Evolutionary conservation across 2,797 vertebrate genomes (phyloP), one percentile per base, ranked within the genome.

Genomic region (Myotis planiceps): DNA sequence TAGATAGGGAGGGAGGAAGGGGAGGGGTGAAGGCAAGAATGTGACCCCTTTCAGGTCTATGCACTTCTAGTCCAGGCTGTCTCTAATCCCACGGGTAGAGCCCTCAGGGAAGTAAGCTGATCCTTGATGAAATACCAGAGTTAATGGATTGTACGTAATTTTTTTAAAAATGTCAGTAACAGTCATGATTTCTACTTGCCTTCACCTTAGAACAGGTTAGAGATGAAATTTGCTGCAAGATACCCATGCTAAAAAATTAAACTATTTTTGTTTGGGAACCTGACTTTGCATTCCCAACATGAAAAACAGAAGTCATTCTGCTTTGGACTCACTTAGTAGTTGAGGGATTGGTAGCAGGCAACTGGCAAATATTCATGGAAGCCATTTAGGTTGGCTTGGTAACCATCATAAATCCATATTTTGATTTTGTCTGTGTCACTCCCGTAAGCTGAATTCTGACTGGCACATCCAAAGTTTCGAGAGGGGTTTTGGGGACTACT

Each of bases 331-430:
- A 92, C 25, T 45, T 7, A 23, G 60, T 60, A 72, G 55, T 58
- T 51, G 32, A 84, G 53, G 51, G 94, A 79, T 74, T 68, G 66
- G 93, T 29, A 66, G 45, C 18, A 13, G 29, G 32, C 25, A 79
- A n/a, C 66, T 47, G 81, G 76, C 18, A 94, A 16, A 83, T 88
- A 27, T 18, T 83, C 51, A 83, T 49, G 55, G 84, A 66, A 84
- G 55, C 39, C 9, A 13, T 29, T 34, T 37, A 83, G 84, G 60
- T 86, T 72, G 72, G 23, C n/a, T 45, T 65, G 71, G 29, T 68
- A 49, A 55, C 25, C 47, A n/a, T 27, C 10, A 9, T n/a, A 29
- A 72, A 78, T 45, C 49, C 74, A 37, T 37, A 58, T 51, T 84
- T 85, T 39, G 42, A 8, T 45, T 78, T 80, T 76, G 66, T 34